phyloP scores from a whole-genome alignment of 2,113 vertebrate species.

The Onychorhynchus coronatus region DNA sequence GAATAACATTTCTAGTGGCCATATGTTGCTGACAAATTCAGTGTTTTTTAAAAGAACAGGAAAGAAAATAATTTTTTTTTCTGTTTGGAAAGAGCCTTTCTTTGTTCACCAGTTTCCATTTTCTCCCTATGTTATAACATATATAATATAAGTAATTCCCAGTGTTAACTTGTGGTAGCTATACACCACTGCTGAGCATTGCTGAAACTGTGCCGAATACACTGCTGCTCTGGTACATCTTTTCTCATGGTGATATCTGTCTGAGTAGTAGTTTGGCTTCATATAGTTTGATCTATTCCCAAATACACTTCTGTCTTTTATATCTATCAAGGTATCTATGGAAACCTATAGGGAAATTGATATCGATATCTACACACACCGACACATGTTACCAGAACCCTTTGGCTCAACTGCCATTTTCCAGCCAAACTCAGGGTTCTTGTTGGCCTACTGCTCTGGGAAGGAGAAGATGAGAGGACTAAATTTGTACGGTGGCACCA shows the following conservation, averaged over 20 bases:
- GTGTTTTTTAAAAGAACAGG: not conserved
- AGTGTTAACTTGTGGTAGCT: not conserved
- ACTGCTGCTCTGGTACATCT: not conserved
- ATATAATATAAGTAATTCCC: not conserved
- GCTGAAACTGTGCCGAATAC: not conserved
- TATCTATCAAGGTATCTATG: rapidly evolving
- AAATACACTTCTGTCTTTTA: not conserved
- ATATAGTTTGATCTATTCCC: not conserved
- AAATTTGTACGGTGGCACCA: not conserved
- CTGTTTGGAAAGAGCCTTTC: not conserved
- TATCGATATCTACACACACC: rapidly evolving
- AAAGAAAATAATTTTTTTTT: not conserved
- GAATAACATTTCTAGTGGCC: not conserved
- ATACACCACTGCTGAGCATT: not conserved
- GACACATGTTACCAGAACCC: not conserved
- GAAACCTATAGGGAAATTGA: not conserved
- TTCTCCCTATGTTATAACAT: not conserved
- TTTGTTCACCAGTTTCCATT: not conserved
- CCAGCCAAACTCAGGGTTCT: not conserved
- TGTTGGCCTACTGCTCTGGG: not conserved
- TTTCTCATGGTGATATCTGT: not conserved
- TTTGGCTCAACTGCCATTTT: not conserved
- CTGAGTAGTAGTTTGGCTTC: not conserved
- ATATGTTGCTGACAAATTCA: not conserved
- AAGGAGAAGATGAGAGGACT: not conserved